Conservation (phyloP, 2,113 vertebrate species). For the Lophius piscatorius region DNA sequence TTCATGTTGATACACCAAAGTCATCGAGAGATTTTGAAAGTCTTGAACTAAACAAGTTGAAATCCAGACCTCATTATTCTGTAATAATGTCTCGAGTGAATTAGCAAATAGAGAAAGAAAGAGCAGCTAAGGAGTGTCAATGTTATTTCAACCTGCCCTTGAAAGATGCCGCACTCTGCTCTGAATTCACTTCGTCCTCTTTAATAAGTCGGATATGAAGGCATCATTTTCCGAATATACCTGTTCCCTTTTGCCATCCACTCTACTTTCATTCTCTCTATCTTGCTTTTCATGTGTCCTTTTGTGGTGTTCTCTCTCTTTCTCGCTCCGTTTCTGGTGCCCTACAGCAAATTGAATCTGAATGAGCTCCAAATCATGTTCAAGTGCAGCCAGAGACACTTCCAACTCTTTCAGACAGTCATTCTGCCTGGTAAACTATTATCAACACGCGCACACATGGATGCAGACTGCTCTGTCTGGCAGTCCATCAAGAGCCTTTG, state of each 20-base stretch:
- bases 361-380: constrained; percentile 63
- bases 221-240: constrained; percentile 11
- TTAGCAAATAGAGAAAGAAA: neutral
- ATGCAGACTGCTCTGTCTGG: constrained; percentile 51
- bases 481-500: constrained; percentile 54
- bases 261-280: neutral
- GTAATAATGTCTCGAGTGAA: neutral
- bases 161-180: neutral
- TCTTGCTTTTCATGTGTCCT: constrained; percentile 20
- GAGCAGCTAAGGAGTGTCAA: neutral
- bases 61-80: neutral
- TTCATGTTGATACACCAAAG: neutral
- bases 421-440: constrained; percentile 47
- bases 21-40: neutral
- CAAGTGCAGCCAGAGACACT: constrained; percentile 61
- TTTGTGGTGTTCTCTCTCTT: constrained; percentile 9
- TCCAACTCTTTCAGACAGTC: constrained; percentile 53
- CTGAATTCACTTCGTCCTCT: constrained; percentile 9
- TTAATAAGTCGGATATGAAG: constrained; percentile 4
- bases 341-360: constrained; percentile 51
- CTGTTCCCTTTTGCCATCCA: constrained; percentile 1
- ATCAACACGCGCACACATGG: constrained; percentile 23
- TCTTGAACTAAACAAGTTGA: neutral
- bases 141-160: constrained; percentile 17
- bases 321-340: constrained; percentile 7